Percentiles rank a stretch among this genome's conserved stretches.
phyloP scores from a whole-genome alignment of 2,797 vertebrate genomes.

The Thunnus albacares region DNA sequence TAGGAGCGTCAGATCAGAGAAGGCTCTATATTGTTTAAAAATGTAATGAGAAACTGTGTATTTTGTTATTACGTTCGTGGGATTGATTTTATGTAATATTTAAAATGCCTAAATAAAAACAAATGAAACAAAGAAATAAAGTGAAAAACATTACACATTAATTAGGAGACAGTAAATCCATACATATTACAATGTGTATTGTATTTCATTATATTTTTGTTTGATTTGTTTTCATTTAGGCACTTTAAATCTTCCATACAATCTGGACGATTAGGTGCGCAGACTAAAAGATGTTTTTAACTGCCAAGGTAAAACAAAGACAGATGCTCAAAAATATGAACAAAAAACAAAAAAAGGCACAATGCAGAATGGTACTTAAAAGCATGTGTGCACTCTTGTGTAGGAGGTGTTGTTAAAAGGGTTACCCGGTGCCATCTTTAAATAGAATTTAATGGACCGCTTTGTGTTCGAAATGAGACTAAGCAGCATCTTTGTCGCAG shows the following conservation, averaged over 20 bases:
- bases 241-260: not conserved
- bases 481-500: conserved; percentile 70
- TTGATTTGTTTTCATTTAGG: not conserved
- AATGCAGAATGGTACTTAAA: conserved; percentile 40
- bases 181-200: not conserved
- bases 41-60: not conserved
- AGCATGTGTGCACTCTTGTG: conserved; percentile 56
- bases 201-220: not conserved
- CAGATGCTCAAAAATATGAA: not conserved
- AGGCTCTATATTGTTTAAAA: not conserved
- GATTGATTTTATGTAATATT: not conserved
- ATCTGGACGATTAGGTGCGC: not conserved
- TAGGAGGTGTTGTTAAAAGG: conserved; percentile 66
- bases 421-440: conserved; percentile 64
- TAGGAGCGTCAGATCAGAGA: not conserved
- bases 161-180: too few relatives aligned
- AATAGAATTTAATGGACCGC: conserved; percentile 73
- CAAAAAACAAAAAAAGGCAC: conserved; percentile 5
- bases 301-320: conserved; percentile 22
- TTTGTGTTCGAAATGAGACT: conserved; percentile 72
- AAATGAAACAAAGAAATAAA: too few relatives aligned
- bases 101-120: not conserved
- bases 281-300: not conserved
- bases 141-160: not conserved
- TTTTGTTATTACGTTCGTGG: not conserved